Conservation (phyloP, 2,797 vertebrate species). For the Carduelis carduelis region DNA sequence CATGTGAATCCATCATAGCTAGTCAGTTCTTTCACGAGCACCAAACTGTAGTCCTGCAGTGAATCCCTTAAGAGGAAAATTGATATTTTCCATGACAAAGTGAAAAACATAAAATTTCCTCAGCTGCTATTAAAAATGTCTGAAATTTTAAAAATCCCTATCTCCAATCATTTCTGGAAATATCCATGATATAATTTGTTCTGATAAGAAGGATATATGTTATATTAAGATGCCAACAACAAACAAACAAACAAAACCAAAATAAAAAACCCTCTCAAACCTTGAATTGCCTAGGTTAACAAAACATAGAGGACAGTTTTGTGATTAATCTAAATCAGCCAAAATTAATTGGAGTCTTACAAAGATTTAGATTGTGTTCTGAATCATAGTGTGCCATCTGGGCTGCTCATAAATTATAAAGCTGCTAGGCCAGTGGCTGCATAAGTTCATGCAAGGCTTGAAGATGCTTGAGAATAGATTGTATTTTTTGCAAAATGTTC, state of each 20-base stretch:
- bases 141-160: background rate
- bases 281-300: background rate
- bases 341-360: slow-evolving; percentile 1
- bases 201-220: background rate
- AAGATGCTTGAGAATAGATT: background rate
- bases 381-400: background rate
- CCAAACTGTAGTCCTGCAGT: background rate
- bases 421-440: background rate
- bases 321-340: background rate
- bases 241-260: background rate
- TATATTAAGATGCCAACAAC: background rate
- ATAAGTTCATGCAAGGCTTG: background rate
- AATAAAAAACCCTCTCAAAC: background rate
- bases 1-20: background rate
- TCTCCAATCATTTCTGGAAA: background rate
- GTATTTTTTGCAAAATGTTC: background rate
- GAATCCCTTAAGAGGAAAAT: background rate
- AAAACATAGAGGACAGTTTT: background rate
- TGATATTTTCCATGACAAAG: background rate
- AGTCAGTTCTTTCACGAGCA: background rate
- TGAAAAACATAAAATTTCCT: background rate
- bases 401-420: background rate
- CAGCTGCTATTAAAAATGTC: background rate
- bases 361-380: background rate
- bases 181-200: background rate